These are phyloP conservation scores for Drosophila antonietae DNA, from an alignment of 2,888 invertebrate species.

Conservation along the genomic window DNA sequence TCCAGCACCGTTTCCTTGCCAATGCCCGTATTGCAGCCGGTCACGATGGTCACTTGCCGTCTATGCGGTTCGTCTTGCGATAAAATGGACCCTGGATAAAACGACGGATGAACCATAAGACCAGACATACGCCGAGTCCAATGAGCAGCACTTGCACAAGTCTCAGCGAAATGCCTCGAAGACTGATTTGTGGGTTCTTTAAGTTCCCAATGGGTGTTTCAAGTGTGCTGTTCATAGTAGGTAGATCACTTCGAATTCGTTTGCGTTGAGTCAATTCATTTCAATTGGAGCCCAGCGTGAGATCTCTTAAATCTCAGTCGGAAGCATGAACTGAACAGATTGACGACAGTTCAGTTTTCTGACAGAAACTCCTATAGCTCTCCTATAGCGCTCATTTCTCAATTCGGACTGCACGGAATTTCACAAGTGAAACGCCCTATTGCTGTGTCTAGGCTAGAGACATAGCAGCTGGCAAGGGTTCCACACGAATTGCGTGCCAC, in stretches of 20 bases:
- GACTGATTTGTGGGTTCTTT: conserved; percentile 58
- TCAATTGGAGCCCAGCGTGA: too few species aligned
- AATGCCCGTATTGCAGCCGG: conserved; percentile 93
- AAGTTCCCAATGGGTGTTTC: conserved; percentile 19
- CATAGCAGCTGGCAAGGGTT: conserved; percentile 6
- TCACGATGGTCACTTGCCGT: conserved; percentile 90
- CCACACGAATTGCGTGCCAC: not conserved
- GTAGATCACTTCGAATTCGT: too few species aligned
- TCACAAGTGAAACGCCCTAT: not conserved
- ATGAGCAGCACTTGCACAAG: conserved; percentile 57
- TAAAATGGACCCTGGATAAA: conserved; percentile 82
- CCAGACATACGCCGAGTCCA: conserved; percentile 35
- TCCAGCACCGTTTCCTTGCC: conserved; percentile 90
- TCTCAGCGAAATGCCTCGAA: conserved; percentile 75
- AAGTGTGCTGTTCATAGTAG: conserved; percentile 11
- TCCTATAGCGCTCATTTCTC: not conserved
- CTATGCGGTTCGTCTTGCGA: conserved; percentile 84
- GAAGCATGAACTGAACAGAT: not conserved
- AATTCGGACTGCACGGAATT: not conserved
- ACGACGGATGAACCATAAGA: conserved; percentile 75
- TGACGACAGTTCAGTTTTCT: not conserved
- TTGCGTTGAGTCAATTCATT: not conserved
- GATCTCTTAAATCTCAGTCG: too few species aligned
- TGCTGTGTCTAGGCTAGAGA: not conserved
- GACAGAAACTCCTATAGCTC: not conserved